Base-by-base conservation (phyloP, 2,113 vertebrate genomes). In the Arenaria interpres region DNA sequence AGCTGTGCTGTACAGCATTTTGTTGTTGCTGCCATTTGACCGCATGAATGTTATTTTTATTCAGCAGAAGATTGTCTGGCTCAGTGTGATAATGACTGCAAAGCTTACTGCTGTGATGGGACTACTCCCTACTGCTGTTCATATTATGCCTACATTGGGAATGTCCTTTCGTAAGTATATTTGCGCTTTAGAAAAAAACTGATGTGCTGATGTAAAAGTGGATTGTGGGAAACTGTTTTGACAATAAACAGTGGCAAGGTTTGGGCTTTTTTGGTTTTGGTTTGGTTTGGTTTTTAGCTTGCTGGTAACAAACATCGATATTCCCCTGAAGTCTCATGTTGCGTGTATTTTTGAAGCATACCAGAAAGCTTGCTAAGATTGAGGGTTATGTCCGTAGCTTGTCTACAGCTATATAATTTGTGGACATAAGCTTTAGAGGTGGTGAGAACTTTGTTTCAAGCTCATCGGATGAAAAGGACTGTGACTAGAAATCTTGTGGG, bases 91-190 rank as follows among this genome's bases (percentile, higher is more conserved):
- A 98, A 98, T 88, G 98, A 98, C 95, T 99, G 99, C 88, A 90
- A 98, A 25, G 98, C 99, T 89, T 99, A 99, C 92, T 99, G 99
- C 98, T 99, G 99, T 32, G 98, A 99, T 89, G 99, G 99, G 57
- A 98, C 98, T 33, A 95, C 99, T 1, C 98, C 99, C 57, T 99
- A 99, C 98, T 99, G 99, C 95, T 99, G 99, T 93, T 99, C 99
- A 9, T 99, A 99, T 98, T 99, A 99, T 16, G 98, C 99, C 95
- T 99, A 99, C 7, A 98, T 99, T 54, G 99, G 99, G n/a, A 99
- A 99, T 46, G 98, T 99, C 77, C 98, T 99, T 76, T 99, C 98
- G 99, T 99, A 98, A 99, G 98, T 98, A 76, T 95, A 85, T 88
- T 69, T 88, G 60, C 1, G 3, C 80, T 75, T 93, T 39, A 37